A percentile compares a stretch with the other conserved stretches of the same genome.
These are phyloP conservation scores for Stomatorhinus ivindoensis DNA, from an alignment of 2,113 vertebrate genomes.

Conservation along the genomic window DNA sequence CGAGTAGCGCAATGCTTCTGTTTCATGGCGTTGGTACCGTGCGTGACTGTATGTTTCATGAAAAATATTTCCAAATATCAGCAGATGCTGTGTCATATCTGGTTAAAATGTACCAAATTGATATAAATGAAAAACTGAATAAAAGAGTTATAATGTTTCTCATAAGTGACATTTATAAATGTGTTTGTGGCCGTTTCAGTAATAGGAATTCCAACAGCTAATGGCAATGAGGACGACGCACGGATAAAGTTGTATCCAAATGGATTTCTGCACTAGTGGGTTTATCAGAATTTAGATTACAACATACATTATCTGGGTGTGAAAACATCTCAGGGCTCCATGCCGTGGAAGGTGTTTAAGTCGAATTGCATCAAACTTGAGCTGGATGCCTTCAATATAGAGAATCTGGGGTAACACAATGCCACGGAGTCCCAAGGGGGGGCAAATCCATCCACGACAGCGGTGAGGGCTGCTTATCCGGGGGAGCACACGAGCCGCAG, in stretches of 20 bases:
- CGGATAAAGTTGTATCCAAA: neutral
- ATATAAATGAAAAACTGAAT: slow-evolving; percentile 3
- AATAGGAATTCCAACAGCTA: neutral
- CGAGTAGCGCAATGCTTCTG: neutral
- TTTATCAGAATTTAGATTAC: neutral
- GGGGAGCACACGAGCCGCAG: neutral
- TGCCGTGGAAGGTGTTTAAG: neutral
- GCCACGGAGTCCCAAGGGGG: neutral
- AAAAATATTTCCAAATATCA: neutral
- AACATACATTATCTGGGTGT: slow-evolving; percentile 1
- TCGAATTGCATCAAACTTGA: neutral
- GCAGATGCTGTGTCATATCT: neutral
- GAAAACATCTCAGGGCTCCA: neutral
- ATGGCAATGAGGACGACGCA: neutral
- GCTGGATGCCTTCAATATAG: neutral
- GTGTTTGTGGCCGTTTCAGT: neutral
- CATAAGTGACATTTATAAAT: slow-evolving; percentile 1
- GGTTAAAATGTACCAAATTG: neutral
- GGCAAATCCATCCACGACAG: neutral
- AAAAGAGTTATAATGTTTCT: neutral
- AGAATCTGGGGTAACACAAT: neutral
- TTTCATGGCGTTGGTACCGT: neutral
- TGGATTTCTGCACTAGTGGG: neutral
- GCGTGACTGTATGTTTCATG: neutral
- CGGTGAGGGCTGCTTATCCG: slow-evolving; percentile 3